These are phyloP conservation scores for Ips typographus DNA, from an alignment of 1,140 invertebrate species.

Conservation along the genomic window DNA sequence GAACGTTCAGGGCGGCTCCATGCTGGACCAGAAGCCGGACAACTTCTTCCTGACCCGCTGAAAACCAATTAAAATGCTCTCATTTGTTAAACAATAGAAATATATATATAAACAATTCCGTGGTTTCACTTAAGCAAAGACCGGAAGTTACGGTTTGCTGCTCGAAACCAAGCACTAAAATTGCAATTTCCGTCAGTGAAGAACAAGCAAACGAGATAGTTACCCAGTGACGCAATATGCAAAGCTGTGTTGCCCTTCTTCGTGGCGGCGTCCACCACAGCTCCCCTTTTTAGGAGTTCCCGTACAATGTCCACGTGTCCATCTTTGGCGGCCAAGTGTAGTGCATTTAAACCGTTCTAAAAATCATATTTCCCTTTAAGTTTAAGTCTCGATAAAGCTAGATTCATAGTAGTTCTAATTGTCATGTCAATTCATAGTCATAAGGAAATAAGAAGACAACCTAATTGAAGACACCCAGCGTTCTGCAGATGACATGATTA, in stretches of 20 bases:
- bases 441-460: no score
- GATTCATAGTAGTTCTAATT: no score
- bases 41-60: slow-evolving; percentile 92
- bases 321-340: slow-evolving; percentile 97
- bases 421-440: no score
- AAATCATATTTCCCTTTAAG: slow-evolving; percentile 27
- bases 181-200: neutral
- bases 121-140: no score
- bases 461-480: no score
- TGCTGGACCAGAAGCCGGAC: slow-evolving; percentile 86
- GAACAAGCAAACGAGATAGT: slow-evolving; percentile 34
- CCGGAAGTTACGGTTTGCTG: no score
- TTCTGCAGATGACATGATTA: no score
- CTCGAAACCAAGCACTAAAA: neutral
- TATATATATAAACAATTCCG: neutral
- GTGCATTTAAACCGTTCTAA: slow-evolving; percentile 95
- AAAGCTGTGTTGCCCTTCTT: slow-evolving; percentile 99
- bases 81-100: no score
- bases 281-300: slow-evolving; percentile 87
- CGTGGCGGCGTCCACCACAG: slow-evolving; percentile 94
- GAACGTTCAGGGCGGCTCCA: slow-evolving; percentile 93
- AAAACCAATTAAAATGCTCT: slow-evolving; percentile 32
- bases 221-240: slow-evolving; percentile 95
- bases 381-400: no score
- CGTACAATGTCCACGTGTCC: slow-evolving; percentile 93